Base-by-base conservation (phyloP, 2,113 vertebrate genomes). In the Pelecanoides urinatrix region DNA sequence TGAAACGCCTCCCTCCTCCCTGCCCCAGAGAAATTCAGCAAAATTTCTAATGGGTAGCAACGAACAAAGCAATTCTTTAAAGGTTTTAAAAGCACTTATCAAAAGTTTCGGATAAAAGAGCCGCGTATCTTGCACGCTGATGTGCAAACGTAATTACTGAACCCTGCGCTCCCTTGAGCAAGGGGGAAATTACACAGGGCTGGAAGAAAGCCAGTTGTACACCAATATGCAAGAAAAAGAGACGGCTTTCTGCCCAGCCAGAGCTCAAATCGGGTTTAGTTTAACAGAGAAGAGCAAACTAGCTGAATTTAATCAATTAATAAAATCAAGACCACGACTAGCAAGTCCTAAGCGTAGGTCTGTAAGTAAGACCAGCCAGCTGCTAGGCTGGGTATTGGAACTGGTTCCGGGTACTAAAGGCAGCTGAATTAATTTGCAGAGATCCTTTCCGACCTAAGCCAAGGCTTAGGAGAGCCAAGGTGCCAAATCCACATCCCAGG, bases 121-220 rank as follows among this genome's bases (percentile, higher is more conserved):
- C 47, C 70, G 6, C 1, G 0, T 18, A 55, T 50, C 72, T 86
- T 21, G 0, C 61, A 32, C 4, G 2, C 14, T 0, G 0, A 19
- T 7, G 62, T 49, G 79, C 83, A 80, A 94, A 86, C 30, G 3
- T 12, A 49, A 52, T 76, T n/a, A 66, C 13, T 55, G 79, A 86
- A 79, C 83, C 8, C 52, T 34, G 32, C 1, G 0, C 16, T 65
- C 66, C 82, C 68, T 47, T 73, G 42, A 83, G 56, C 30, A 53
- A 80, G 79, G 85, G 55, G 77, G 36, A 66, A 84, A 74, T 40
- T 14, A 34, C 59, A 58, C 10, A 16, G 47, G n/a, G 32, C 12
- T 94, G 85, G 61, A 86, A 92, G 38, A 30, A 38, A 55, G 66
- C 27, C 92, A 77, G 76, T 2, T 42, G 22, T n/a, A 79, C 19